Evolutionary conservation across 2,797 vertebrate species (phyloP).

Genomic region (Chiloscyllium punctatum): DNA sequence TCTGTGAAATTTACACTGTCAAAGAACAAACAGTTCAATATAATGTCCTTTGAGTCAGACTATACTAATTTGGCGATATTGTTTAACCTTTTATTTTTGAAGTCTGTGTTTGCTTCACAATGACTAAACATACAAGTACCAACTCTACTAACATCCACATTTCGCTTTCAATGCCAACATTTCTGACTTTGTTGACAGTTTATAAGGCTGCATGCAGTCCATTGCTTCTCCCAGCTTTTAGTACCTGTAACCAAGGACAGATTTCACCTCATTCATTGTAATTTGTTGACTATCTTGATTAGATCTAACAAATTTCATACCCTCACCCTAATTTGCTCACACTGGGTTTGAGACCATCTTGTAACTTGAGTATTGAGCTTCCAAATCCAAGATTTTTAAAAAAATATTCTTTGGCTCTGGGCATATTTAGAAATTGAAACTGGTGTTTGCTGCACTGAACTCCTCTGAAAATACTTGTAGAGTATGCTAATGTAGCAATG

Average conservation of each 20-base stretch:
- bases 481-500: background rate
- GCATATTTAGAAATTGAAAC: background rate
- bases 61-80: background rate
- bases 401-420: background rate
- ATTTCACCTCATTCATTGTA: background rate
- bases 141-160: background rate
- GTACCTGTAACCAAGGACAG: background rate
- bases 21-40: background rate
- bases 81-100: background rate
- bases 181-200: background rate
- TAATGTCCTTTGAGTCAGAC: background rate
- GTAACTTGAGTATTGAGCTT: background rate
- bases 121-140: background rate
- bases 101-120: background rate
- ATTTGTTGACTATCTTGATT: background rate
- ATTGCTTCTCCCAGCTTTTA: background rate
- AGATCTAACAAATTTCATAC: background rate
- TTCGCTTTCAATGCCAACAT: background rate
- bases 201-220: background rate
- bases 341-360: background rate
- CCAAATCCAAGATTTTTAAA: background rate
- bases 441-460: background rate
- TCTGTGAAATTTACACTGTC: background rate
- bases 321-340: background rate
- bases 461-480: background rate